These are phyloP conservation scores for Zosterops pallidus DNA, from an alignment of 2,113 vertebrate genomes.

Conservation along the genomic window DNA sequence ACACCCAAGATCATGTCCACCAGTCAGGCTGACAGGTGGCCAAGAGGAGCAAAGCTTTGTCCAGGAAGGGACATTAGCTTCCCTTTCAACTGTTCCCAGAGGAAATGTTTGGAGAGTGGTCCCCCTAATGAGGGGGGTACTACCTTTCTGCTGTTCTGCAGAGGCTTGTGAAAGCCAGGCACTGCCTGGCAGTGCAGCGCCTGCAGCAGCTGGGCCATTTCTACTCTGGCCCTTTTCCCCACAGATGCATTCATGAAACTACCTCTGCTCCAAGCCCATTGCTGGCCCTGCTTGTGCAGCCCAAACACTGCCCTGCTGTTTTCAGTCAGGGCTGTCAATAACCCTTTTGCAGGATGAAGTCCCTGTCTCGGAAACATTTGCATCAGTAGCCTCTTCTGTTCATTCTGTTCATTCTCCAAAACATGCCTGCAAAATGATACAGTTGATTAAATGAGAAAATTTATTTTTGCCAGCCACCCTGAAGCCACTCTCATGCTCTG, in stretches of 20 bases:
- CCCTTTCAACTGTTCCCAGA: neutral
- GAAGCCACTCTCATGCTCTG: neutral
- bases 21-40: neutral
- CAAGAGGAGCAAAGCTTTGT: neutral
- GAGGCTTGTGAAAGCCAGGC: neutral
- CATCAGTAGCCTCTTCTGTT: neutral
- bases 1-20: neutral
- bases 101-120: neutral
- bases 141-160: neutral
- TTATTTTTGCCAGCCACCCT: neutral
- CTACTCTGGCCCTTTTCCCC: neutral
- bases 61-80: neutral
- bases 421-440: neutral
- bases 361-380: neutral
- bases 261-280: neutral
- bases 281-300: neutral
- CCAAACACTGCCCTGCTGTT: neutral
- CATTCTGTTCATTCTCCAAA: neutral
- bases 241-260: neutral
- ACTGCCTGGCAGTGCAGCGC: neutral
- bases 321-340: fast-evolving
- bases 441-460: neutral
- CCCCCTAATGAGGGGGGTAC: neutral
- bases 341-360: neutral
- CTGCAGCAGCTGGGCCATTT: neutral